Conservation (phyloP, 2,888 invertebrate species). For the Amiota mariae region DNA sequence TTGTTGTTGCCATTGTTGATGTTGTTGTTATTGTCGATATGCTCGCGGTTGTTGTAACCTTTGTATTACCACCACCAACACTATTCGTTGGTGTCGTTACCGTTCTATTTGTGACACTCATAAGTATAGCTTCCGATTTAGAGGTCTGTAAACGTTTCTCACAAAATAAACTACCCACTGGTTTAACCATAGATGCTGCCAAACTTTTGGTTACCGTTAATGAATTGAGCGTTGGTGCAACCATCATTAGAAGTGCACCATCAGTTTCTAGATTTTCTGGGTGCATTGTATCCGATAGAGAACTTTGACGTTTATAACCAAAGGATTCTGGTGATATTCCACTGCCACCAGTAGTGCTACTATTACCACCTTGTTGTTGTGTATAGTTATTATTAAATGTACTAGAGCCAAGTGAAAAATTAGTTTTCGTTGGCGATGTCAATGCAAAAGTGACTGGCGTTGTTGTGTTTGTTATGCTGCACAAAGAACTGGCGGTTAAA, state of each 20-base stretch:
- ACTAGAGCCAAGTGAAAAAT: background rate
- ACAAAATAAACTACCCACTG: conserved; percentile 71
- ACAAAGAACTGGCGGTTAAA: background rate
- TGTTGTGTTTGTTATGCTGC: background rate
- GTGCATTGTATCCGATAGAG: background rate
- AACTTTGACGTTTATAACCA: background rate
- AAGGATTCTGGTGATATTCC: conserved; percentile 3
- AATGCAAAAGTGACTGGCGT: background rate
- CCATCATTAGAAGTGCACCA: background rate
- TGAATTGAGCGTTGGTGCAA: conserved; percentile 32
- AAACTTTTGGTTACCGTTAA: conserved; percentile 68
- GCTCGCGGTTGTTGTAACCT: background rate
- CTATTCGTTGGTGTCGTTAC: conserved; percentile 16
- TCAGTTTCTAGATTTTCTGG: background rate
- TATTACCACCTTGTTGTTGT: background rate
- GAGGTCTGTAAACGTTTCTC: conserved; percentile 72
- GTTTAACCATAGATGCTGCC: conserved; percentile 69
- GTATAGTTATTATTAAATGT: background rate
- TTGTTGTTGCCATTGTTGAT: background rate
- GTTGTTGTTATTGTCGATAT: background rate
- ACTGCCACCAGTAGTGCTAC: background rate
- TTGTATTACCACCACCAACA: background rate
- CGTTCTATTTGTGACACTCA: conserved; percentile 21
- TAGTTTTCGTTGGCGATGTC: background rate
- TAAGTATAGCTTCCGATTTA: conserved; percentile 70